Evolutionary conservation across 2,888 invertebrate species (phyloP), one percentile per base, ranked within the genome.

Genomic region (Cantharis lateralis): DNA sequence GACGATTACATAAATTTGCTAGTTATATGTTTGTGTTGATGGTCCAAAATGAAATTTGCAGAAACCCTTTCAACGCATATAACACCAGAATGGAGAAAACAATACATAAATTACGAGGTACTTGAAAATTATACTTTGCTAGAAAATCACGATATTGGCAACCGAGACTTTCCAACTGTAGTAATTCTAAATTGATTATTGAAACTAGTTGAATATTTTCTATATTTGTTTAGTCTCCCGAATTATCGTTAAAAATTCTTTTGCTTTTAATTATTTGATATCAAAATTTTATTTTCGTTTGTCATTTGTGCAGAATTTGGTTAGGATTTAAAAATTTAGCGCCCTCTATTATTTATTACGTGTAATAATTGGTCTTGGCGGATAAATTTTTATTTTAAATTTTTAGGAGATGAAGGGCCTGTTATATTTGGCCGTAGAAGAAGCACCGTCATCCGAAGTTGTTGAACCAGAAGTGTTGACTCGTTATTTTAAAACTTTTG

Each of bases 1-100:
- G 32, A 70, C 18, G 32, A 48, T 16, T 20, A 18, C 20, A 68
- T 24, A 24, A 68, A 68, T 24, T 18, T 10, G 15, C 70, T 9
- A 32, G 16, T 70, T 48, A 68, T 28, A 24, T 15, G 28, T 18
- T 13, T 28, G 15, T 28, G 24, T 68, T 28, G 28, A 28, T 28
- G 68, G 7, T 28, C 71, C 74, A 77, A 87, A 81, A 97, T 96
- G 96, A 97, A 96, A 91, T 96, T 97, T 87, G 94, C 96, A 11
- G 96, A 97, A 88, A 96, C 96, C 89, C 90, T 96, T 79, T 90
- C 93, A 62, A 95, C 96, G 62, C 96, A 97, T 86, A 95, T 97
- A 81, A 97, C 96, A 74, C 96, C 96, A 77, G 96, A 97, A 91
- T 96, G 96, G 96, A 91, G 96, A 82, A 96, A 96, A 87, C 96